These are phyloP conservation scores for Halichoerus grypus DNA, from an alignment of 2,113 vertebrate species.

Conservation along the genomic window DNA sequence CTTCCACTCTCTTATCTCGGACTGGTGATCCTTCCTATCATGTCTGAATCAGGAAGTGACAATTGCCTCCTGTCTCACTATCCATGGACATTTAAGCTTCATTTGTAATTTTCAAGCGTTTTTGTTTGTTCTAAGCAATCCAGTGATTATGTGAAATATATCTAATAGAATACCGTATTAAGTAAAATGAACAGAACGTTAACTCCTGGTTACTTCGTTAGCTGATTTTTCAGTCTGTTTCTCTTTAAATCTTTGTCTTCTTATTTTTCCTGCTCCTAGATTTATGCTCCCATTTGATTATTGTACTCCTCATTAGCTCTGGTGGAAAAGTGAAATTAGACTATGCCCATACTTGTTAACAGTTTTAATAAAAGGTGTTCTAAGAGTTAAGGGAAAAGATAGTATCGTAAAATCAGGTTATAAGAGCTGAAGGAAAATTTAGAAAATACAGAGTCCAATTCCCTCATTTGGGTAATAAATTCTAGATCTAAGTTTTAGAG, in stretches of 20 bases:
- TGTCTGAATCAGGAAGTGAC: constrained; percentile 44
- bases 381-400: not conserved
- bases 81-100: constrained; percentile 11
- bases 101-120: not conserved
- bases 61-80: not conserved
- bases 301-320: constrained; percentile 3
- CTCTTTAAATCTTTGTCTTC: not conserved
- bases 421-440: constrained; percentile 43
- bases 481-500: constrained; percentile 1
- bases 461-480: not conserved
- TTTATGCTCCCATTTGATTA: constrained; percentile 17
- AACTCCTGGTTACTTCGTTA: not conserved
- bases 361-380: constrained; percentile 35
- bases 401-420: not conserved
- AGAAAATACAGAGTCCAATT: constrained; percentile 2
- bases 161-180: not conserved
- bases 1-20: not conserved
- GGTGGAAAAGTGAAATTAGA: constrained; percentile 47
- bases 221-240: constrained; percentile 39
- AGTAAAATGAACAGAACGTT: constrained; percentile 1
- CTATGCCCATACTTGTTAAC: not conserved
- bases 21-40: constrained; percentile 52
- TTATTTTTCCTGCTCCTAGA: not conserved
- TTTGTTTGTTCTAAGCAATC: constrained; percentile 56
- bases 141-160: not conserved